Conservation (phyloP, 2,888 invertebrate genomes). For the Hypomecis atomaria region DNA sequence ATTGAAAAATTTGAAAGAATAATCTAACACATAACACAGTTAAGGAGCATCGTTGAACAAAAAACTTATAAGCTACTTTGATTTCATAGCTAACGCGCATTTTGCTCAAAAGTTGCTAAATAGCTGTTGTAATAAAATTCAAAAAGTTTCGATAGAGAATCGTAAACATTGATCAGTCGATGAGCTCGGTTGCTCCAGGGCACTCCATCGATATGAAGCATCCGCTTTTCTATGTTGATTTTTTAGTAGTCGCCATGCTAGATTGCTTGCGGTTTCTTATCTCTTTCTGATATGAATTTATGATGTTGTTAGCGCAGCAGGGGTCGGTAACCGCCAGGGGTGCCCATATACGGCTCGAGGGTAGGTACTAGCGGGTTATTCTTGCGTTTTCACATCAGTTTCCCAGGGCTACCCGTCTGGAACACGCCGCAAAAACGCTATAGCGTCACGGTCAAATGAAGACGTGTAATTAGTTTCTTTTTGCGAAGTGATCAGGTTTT, state of each 20-base stretch:
- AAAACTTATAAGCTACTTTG: no score
- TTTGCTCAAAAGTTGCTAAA: no score
- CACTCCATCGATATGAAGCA: conserved; percentile 1
- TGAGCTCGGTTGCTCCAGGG: conserved; percentile 8
- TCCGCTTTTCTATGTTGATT: conserved; percentile 14
- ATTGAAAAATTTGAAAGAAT: no score
- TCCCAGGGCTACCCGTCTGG: conserved; percentile 70
- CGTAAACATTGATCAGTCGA: conserved; percentile 17
- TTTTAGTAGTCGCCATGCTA: conserved; percentile 20
- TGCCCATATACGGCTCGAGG: conserved; percentile 47
- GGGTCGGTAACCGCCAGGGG: conserved; percentile 42
- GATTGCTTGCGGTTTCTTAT: conserved; percentile 29
- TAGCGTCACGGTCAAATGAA: conserved; percentile 82
- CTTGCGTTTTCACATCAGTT: conserved; percentile 62
- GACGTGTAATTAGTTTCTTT: conserved; percentile 79
- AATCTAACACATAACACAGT: no score
- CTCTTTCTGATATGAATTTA: conserved; percentile 30
- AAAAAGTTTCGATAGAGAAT: background rate
- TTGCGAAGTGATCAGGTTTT: conserved; percentile 67
- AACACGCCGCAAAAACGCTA: conserved; percentile 68
- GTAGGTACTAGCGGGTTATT: conserved; percentile 47
- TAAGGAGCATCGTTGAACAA: no score
- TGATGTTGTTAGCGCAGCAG: conserved; percentile 28
- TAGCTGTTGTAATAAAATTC: background rate
- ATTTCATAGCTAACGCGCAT: no score